Conservation (phyloP, 1,140 invertebrate species). For the Magallana gigas region DNA sequence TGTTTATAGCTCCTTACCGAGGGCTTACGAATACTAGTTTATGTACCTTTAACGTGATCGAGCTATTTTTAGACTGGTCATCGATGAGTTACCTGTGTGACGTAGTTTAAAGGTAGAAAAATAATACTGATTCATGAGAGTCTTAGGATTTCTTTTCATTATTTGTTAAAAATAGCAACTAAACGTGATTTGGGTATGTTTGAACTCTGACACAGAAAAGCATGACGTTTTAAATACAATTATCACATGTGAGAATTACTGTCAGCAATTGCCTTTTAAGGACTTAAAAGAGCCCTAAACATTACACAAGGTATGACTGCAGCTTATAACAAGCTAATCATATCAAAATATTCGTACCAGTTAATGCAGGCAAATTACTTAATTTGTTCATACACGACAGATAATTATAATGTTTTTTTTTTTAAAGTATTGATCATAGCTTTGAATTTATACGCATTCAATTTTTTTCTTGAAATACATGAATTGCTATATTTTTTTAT, state of each 20-base stretch:
- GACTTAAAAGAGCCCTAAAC: too few species aligned
- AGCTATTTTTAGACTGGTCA: conserved; percentile 30
- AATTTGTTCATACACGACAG: too few species aligned
- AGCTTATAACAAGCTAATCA: too few species aligned
- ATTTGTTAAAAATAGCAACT: not conserved
- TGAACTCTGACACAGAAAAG: not conserved
- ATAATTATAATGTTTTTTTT: too few species aligned
- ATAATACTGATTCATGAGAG: conserved; percentile 8
- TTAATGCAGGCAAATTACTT: too few species aligned
- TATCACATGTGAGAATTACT: not conserved
- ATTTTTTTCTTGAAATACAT: too few species aligned
- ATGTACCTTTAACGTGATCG: conserved; percentile 15
- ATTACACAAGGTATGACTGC: too few species aligned
- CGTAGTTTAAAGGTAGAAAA: not conserved
- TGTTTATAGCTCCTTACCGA: not conserved
- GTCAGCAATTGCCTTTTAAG: not conserved
- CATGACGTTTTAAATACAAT: not conserved
- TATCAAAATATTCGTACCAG: too few species aligned
- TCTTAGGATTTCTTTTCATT: not conserved
- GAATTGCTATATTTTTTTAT: too few species aligned
- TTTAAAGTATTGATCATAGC: too few species aligned
- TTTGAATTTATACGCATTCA: too few species aligned
- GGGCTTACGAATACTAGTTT: not conserved
- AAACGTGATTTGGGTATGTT: not conserved
- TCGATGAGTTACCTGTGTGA: conserved; percentile 32